Base-by-base conservation (phyloP, 37 sponge, comb jelly and placozoan species). In the Halichondria panicea region DNA sequence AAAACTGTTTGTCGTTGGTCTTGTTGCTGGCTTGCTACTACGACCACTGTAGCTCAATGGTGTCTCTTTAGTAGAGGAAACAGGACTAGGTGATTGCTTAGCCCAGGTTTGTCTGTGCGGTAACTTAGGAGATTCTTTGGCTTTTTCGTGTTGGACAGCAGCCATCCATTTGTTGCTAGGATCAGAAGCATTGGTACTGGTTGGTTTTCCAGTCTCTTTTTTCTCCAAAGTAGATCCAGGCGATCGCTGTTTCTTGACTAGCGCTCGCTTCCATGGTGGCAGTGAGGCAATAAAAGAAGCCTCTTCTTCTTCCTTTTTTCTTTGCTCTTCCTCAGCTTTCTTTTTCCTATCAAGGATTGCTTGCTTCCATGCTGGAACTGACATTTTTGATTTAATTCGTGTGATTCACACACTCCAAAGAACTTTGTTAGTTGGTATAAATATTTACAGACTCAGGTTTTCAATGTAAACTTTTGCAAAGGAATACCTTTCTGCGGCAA, bases 301-400 rank as follows among this genome's bases (percentile, higher is more conserved):
- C 13, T 82, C 79, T 59, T 84, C 87, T n/a, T 84, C 78, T 11
- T 72, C 62, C 61, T 84, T 57, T 38, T 80, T 87, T 11, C 52
- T 42, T 52, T 82, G 31, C 40, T 93, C 89, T 63, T 89, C 87
- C 5, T 81, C 83, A 40, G 85, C 83, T 71, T 81, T 55, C 65
- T 76, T 81, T 61, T 70, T 82, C n/a, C 82, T 70, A 8, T 93
- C 83, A 5, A 88, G 18, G 30, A 93, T 46, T 1, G 90, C 87
- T 68, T 63, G 60, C 64, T 93, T 93, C 94, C 94, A 93, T 0
- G 90, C 75, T 19, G 94, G 94, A n/a, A n/a, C n/a, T n/a, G n/a
- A n/a, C n/a, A n/a, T n/a, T n/a, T n/a, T n/a, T n/a, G n/a, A n/a
- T n/a, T n/a, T n/a, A n/a, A n/a, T n/a, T n/a, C n/a, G n/a, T n/a